Evolutionary conservation across 2,113 vertebrate species (phyloP).

Genomic region (Heterocephalus glaber): DNA sequence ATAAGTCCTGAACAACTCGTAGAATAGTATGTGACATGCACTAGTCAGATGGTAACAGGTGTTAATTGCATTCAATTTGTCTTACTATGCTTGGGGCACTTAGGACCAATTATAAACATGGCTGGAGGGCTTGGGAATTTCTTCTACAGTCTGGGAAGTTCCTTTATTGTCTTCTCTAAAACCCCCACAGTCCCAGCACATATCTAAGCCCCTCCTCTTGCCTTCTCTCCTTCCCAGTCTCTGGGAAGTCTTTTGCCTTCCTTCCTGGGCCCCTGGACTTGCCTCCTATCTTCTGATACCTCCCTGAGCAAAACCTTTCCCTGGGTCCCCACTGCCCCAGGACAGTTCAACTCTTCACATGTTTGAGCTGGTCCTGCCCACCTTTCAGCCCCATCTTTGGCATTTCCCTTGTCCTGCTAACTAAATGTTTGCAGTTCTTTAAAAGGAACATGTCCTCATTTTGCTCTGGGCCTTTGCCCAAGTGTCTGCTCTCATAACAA

Average conservation of each 20-base stretch:
- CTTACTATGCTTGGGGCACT: neutral
- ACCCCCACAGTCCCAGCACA: too few species aligned
- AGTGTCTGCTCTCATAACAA: neutral
- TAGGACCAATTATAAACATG: neutral
- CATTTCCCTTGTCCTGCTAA: neutral
- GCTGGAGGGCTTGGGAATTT: neutral
- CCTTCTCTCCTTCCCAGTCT: neutral
- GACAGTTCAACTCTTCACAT: neutral
- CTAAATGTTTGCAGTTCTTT: neutral
- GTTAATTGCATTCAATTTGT: neutral
- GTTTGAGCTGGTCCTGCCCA: neutral
- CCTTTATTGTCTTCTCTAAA: neutral
- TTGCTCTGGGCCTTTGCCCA: neutral
- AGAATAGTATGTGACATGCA: neutral
- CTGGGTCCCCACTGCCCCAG: neutral
- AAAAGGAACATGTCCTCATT: neutral
- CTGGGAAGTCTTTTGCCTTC: neutral
- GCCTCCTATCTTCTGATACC: neutral
- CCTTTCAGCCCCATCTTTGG: neutral
- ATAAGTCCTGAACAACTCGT: neutral
- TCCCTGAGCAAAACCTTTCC: neutral
- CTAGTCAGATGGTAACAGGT: neutral
- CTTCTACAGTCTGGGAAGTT: neutral
- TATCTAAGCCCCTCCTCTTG: neutral
- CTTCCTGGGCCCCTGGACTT: neutral